Conservation (phyloP, 2,888 invertebrate species). For the Parasteatoda lunata region DNA sequence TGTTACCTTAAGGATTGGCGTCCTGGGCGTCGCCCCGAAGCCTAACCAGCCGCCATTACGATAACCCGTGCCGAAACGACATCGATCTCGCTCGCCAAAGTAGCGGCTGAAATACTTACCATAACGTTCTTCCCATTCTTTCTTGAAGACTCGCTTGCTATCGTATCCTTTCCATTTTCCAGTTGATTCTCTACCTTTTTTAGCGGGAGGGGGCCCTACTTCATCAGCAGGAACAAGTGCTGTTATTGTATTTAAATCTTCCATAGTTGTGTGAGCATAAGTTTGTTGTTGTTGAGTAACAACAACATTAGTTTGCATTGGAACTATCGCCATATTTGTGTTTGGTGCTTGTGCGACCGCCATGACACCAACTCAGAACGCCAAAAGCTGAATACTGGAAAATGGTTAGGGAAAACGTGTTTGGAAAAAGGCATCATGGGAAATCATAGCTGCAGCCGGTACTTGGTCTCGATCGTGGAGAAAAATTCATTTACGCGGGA, state of each 20-base stretch:
- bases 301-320: constrained; percentile 48
- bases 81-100: constrained; percentile 63
- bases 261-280: constrained; percentile 38
- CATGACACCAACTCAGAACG: constrained; percentile 55
- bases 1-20: constrained; percentile 68
- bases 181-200: constrained; percentile 63
- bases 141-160: constrained; percentile 61
- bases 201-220: constrained; percentile 49
- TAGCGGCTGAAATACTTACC: constrained; percentile 49
- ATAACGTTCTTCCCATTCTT: constrained; percentile 66
- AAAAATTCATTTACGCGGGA: constrained; percentile 10
- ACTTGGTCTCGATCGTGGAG: constrained; percentile 4
- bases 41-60: constrained; percentile 64
- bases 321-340: constrained; percentile 38
- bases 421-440: constrained; percentile 45
- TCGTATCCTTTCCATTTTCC: constrained; percentile 66
- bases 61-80: constrained; percentile 57
- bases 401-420: constrained; percentile 52
- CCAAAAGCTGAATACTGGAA: constrained; percentile 62
- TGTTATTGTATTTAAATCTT: constrained; percentile 40
- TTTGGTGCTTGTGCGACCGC: constrained; percentile 45
- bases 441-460: constrained; percentile 25
- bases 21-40: constrained; percentile 67
- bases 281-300: constrained; percentile 39
- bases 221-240: constrained; percentile 51